Evolutionary conservation across 2,113 vertebrate species (phyloP).

Genomic region (Daboia siamensis): DNA sequence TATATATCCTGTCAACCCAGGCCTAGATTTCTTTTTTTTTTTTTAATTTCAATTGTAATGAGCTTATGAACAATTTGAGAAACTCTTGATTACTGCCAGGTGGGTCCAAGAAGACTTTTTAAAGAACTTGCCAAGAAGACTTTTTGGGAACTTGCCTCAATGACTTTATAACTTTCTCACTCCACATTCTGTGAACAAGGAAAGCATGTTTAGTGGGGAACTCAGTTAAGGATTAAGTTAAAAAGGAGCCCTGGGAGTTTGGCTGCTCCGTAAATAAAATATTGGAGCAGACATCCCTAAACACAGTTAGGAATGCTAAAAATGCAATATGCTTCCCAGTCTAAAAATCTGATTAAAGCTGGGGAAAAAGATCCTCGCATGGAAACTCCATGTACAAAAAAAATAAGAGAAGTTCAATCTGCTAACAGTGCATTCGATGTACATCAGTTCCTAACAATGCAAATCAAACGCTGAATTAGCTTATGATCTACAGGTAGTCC

Average conservation of each 20-base stretch:
- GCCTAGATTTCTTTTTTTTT: neutral
- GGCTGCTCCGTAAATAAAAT: neutral
- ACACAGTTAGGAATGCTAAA: neutral
- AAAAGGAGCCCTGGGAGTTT: neutral
- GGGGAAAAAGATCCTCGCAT: neutral
- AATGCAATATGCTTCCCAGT: neutral
- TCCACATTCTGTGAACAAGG: neutral
- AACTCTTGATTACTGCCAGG: neutral
- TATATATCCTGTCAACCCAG: neutral
- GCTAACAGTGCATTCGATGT: neutral
- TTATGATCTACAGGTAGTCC: neutral
- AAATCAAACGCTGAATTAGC: neutral
- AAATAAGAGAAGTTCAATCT: neutral
- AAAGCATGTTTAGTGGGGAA: neutral
- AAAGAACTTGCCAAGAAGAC: neutral
- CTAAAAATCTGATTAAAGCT: neutral
- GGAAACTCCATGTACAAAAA: neutral
- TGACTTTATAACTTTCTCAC: conserved; percentile 11
- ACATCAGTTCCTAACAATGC: neutral
- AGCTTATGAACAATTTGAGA: conserved; percentile 1
- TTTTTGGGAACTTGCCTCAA: conserved; percentile 12
- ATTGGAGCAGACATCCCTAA: neutral
- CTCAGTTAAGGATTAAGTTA: conserved; percentile 2
- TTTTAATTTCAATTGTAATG: neutral
- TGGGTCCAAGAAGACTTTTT: neutral